Percentiles rank a stretch among this genome's conserved stretches.
Conservation (phyloP, 2,797 vertebrate genomes). For the Sphenodon punctatus region DNA sequence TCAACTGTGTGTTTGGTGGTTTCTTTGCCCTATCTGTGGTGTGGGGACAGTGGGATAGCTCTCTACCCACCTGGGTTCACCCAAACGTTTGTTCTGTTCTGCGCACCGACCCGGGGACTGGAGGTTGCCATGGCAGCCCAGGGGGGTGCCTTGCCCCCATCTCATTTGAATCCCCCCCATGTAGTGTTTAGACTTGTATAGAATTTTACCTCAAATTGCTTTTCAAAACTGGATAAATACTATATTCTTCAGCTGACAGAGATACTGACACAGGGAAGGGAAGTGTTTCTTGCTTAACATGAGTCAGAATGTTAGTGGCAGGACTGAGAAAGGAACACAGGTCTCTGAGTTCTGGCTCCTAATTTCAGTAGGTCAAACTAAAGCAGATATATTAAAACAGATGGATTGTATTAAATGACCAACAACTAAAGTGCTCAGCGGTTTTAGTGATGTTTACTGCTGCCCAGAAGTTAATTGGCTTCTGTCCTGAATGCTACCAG, state of each 20-base stretch:
- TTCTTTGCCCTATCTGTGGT: too few relatives aligned
- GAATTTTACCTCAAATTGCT: background rate
- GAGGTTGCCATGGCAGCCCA: too few relatives aligned
- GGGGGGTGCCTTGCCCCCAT: too few relatives aligned
- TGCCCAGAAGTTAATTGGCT: constrained; percentile 3
- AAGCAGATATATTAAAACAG: constrained; percentile 39
- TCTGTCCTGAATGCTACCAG: constrained; percentile 13
- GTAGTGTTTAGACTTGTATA: too few relatives aligned
- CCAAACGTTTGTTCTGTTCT: too few relatives aligned
- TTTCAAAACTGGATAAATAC: constrained; percentile 8
- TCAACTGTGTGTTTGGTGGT: too few relatives aligned
- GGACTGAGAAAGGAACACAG: background rate
- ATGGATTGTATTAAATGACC: constrained; percentile 15
- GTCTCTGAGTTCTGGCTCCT: background rate
- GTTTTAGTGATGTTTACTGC: constrained; percentile 9
- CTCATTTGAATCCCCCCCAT: too few relatives aligned
- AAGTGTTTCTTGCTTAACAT: constrained; percentile 17
- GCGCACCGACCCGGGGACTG: too few relatives aligned
- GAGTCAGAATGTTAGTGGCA: background rate
- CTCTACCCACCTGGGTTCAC: too few relatives aligned
- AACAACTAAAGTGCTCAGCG: background rate
- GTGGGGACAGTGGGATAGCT: too few relatives aligned
- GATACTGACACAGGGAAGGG: background rate
- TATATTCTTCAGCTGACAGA: background rate
- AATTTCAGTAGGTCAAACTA: background rate